phyloP scores from a whole-genome alignment of 2,888 invertebrate species.

The Gasteruption jaculator region DNA sequence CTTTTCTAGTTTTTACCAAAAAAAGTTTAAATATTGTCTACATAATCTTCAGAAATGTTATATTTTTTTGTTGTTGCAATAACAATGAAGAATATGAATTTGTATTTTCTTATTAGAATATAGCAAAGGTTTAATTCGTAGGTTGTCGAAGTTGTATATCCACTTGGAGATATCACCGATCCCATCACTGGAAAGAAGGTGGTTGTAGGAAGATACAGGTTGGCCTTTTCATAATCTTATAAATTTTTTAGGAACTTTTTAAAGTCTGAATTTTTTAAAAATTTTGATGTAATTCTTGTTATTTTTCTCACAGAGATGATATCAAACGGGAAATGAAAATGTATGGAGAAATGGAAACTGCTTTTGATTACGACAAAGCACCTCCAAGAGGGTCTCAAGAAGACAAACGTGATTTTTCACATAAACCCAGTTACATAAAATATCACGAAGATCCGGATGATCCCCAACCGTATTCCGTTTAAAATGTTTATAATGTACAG shows the following conservation, averaged over 20 bases:
- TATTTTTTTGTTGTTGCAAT: background rate
- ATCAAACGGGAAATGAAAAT: conserved; percentile 64
- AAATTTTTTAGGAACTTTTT: conserved; percentile 1
- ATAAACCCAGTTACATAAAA: conserved; percentile 71
- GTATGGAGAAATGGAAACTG: conserved; percentile 65
- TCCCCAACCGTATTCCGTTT: conserved; percentile 68
- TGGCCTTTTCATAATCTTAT: background rate
- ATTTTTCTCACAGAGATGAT: conserved; percentile 57
- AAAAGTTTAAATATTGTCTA: background rate
- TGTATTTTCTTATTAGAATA: conserved; percentile 6
- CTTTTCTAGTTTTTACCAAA: background rate
- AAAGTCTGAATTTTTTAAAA: conserved; percentile 7
- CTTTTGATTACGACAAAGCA: conserved; percentile 74
- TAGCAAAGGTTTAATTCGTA: conserved; percentile 17
- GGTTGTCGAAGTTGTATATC: conserved; percentile 73
- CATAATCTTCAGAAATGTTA: background rate
- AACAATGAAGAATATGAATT: conserved; percentile 1
- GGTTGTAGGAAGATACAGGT: conserved; percentile 65
- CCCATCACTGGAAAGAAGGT: conserved; percentile 80
- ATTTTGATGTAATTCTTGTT: conserved; percentile 4
- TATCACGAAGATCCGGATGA: conserved; percentile 74
- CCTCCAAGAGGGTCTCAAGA: conserved; percentile 78
- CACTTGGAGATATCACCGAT: conserved; percentile 80
- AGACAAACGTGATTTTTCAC: conserved; percentile 76
- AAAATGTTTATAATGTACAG: conserved; percentile 38